A percentile compares a stretch with the other conserved stretches of the same genome.
These are phyloP conservation scores for Rhabdomys pumilio DNA, from an alignment of 2,797 vertebrate genomes.

Conservation along the genomic window DNA sequence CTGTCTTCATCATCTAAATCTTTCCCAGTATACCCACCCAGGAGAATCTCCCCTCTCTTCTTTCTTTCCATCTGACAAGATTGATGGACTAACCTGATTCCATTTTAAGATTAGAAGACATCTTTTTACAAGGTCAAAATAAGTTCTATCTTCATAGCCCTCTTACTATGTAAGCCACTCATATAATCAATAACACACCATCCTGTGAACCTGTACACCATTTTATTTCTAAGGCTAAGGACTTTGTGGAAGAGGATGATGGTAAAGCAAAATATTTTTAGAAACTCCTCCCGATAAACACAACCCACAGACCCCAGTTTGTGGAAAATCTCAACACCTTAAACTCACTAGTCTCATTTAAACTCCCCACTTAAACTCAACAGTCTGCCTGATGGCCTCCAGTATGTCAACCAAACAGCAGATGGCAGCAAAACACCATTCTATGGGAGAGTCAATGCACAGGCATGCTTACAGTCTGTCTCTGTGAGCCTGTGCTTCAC, in stretches of 20 bases:
- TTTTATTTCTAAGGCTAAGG: not conserved
- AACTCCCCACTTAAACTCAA: no score
- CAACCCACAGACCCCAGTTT: not conserved
- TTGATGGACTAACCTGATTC: not conserved
- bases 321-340: not conserved
- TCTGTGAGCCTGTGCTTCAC: not conserved
- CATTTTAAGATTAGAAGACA: not conserved
- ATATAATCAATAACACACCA: not conserved
- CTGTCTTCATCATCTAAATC: conserved; percentile 28
- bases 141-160: not conserved
- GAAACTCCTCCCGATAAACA: not conserved
- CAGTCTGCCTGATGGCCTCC: not conserved
- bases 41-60: not conserved
- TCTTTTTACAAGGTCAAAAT: not conserved
- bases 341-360: no score
- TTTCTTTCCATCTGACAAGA: not conserved
- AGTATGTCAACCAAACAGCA: conserved; percentile 37
- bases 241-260: not conserved
- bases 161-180: not conserved
- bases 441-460: not conserved
- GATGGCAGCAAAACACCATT: conserved; percentile 86
- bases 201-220: not conserved
- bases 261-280: not conserved
- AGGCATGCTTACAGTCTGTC: fast-evolving
- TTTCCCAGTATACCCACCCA: not conserved